These are phyloP conservation scores for Lottia gigantea DNA, from an alignment of 2,888 invertebrate species.

Conservation along the genomic window DNA sequence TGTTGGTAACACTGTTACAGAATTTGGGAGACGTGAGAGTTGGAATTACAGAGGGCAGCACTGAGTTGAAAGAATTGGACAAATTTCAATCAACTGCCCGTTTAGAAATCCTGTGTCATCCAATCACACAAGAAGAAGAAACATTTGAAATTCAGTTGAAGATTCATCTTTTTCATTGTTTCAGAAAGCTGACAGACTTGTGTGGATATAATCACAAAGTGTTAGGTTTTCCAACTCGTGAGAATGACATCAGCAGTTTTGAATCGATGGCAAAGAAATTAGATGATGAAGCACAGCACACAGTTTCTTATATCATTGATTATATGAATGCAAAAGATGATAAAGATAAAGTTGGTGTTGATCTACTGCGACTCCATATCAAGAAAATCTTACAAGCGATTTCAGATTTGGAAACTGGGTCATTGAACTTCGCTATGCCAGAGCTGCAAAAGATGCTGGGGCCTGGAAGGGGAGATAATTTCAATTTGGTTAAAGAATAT, in stretches of 20 bases:
- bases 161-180: conserved; percentile 47
- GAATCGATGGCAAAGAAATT: no score
- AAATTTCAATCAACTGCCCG: conserved; percentile 48
- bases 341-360: conserved; percentile 29
- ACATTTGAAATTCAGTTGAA: conserved; percentile 37
- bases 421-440: conserved; percentile 34
- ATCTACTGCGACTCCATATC: conserved; percentile 34
- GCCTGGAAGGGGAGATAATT: conserved; percentile 5
- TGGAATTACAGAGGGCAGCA: conserved; percentile 39
- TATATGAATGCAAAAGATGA: conserved; percentile 22
- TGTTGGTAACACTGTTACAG: conserved; percentile 46
- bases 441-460: conserved; percentile 31
- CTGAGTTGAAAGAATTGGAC: conserved; percentile 31
- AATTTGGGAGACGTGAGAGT: conserved; percentile 50
- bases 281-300: no score
- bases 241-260: no score
- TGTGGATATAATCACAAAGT: conserved; percentile 22
- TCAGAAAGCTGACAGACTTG: conserved; percentile 34
- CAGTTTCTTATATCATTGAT: no score
- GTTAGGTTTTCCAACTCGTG: no score
- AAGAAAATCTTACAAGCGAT: conserved; percentile 36
- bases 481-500: conserved; percentile 17
- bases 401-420: conserved; percentile 38
- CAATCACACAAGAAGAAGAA: conserved; percentile 36
- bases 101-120: conserved; percentile 27